Conservation (phyloP, 2,113 vertebrate genomes). For the Neolamprologus sp. region DNA sequence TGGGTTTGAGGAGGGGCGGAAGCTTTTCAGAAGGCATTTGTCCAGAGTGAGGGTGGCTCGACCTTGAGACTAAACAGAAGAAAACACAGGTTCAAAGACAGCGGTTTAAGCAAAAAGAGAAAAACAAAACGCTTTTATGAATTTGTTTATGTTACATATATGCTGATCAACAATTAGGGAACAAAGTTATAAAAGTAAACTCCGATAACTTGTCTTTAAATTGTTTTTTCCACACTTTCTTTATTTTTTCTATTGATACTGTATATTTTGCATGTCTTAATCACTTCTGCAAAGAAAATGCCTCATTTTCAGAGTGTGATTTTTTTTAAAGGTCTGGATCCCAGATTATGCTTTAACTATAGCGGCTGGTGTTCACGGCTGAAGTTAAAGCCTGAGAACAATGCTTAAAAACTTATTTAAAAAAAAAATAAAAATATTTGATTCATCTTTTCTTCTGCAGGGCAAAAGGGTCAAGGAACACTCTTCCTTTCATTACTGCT, state of each 20-base stretch:
- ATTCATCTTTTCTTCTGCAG: slow-evolving; percentile 21
- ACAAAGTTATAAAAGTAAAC: neutral
- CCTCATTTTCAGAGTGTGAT: neutral
- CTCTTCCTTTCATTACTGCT: slow-evolving; percentile 23
- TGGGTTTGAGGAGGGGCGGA: slow-evolving; percentile 58
- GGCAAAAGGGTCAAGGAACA: slow-evolving; percentile 47
- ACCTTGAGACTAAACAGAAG: slow-evolving; percentile 53
- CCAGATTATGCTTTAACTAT: slow-evolving; percentile 1
- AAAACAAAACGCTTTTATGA: neutral
- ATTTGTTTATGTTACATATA: neutral
- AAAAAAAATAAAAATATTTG: neutral
- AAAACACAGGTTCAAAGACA: neutral
- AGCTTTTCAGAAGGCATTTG: slow-evolving; percentile 48
- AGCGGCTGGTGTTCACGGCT: neutral
- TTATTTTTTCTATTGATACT: neutral
- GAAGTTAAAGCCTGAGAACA: slow-evolving; percentile 11
- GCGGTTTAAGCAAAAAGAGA: neutral
- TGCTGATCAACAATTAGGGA: neutral
- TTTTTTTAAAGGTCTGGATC: neutral
- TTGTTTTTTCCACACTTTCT: neutral
- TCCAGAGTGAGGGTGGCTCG: slow-evolving; percentile 41
- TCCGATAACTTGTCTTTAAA: neutral
- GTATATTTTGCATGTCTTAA: neutral
- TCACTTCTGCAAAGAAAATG: neutral
- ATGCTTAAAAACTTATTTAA: neutral